Percentiles rank a stretch among this genome's conserved stretches.
These are phyloP conservation scores for Heterodera carotae DNA, from an alignment of 1,140 invertebrate genomes.

Conservation along the genomic window DNA sequence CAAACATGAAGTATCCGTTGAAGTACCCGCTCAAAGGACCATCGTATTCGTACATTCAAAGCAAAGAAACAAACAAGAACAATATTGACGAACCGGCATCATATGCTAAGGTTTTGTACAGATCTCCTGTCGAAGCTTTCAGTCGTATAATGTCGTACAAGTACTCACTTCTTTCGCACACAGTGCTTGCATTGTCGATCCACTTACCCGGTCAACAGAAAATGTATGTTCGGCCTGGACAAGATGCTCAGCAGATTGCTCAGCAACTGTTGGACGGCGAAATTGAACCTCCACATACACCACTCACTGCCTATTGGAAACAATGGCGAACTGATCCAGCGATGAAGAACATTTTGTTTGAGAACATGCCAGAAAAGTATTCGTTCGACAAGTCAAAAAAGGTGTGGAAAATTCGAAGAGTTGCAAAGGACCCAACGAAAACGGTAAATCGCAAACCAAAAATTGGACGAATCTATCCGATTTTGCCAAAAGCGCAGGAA, in stretches of 20 bases:
- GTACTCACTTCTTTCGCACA: constrained; percentile 1
- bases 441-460: neutral
- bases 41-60: neutral
- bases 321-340: neutral
- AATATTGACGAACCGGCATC: constrained; percentile 13
- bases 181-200: neutral
- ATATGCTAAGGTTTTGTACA: neutral
- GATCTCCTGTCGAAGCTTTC: neutral
- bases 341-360: constrained; percentile 1
- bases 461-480: neutral
- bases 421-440: neutral
- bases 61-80: neutral
- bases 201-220: constrained; percentile 1
- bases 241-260: neutral
- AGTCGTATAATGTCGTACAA: constrained; percentile 9
- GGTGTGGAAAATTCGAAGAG: neutral
- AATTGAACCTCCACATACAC: neutral
- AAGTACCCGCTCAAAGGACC: constrained; percentile 13
- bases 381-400: neutral
- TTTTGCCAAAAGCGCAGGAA: neutral
- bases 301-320: constrained; percentile 14
- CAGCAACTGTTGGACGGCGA: too few relatives aligned
- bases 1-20: constrained; percentile 1
- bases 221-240: neutral
- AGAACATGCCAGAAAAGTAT: constrained; percentile 12